Conservation (phyloP, 2,888 invertebrate genomes). For the Coecobrya sp. region DNA sequence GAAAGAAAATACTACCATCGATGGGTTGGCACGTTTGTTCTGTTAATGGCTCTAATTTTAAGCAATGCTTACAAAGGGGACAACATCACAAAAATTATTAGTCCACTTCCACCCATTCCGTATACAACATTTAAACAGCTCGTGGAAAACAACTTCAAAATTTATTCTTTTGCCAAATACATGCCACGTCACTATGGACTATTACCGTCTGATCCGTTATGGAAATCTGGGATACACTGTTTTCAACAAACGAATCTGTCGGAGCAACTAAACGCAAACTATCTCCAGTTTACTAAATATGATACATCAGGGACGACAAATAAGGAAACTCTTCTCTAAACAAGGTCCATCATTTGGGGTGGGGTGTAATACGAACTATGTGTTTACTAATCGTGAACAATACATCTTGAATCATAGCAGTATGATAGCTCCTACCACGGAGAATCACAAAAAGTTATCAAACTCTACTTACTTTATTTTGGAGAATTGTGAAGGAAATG, state of each 20-base stretch:
- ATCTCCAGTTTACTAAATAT: neutral
- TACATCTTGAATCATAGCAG: neutral
- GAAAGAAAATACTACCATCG: no score
- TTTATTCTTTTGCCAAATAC: no score
- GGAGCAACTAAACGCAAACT: neutral
- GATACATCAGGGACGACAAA: neutral
- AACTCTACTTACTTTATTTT: neutral
- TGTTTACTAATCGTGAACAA: no score
- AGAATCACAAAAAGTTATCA: no score
- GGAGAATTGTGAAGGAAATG: no score
- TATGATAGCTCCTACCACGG: neutral
- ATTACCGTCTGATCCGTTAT: neutral
- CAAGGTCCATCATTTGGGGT: no score
- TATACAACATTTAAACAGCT: neutral
- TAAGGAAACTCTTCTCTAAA: neutral
- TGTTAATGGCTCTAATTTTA: neutral
- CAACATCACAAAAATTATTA: neutral
- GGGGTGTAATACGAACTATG: no score
- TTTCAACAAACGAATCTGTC: no score
- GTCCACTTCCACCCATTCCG: neutral
- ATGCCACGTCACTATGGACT: no score
- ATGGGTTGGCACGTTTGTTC: neutral
- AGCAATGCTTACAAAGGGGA: slow-evolving; percentile 5
- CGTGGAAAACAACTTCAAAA: neutral
- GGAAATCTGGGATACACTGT: no score